Base-by-base conservation (phyloP, 2,113 vertebrate species). In the Gymnorhina tibicen region DNA sequence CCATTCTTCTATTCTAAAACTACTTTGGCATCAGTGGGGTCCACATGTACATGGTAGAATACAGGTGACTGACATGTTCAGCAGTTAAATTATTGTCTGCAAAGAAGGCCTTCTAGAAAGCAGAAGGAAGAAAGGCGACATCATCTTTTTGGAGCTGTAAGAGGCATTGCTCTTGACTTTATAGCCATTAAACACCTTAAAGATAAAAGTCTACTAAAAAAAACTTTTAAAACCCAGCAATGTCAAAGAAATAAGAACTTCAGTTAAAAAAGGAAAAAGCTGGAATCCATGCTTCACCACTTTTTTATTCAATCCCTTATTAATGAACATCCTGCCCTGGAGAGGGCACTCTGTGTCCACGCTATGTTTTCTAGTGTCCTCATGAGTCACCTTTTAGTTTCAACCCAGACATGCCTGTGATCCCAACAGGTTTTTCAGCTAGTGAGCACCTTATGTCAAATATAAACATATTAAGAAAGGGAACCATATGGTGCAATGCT, bases 271-370 rank as follows among this genome's bases (percentile, higher is more conserved):
- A 47, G 6, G 23, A n/a, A 56, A n/a, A 59, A 46, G 7, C 28
- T 77, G 56, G 7, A 55, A 68, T 78, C 21, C 5, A n/a, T 33
- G 46, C 13, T 69, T 80, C 7, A 46, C 8, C 10, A 44, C 2
- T 63, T 62, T 81, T 87, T 85, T 12, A 17, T 89, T 72, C 47
- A 63, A 22, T 33, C 18, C 68, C 41, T 85, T 74, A 93, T 39
- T 83, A 91, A 86, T 80, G 63, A 97, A 67, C 83, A 94, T 69
- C 79, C 72, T 96, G 88, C 63, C 95, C 96, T 96, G 94, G 95
- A 97, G 96, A 97, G 92, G 96, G 95, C 95, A 94, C 88, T 97
- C 88, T 94, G 75, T 80, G 83, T 91, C 92, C 92, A 93, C 30
- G 55, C 46, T 83, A 87, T 50, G 23, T 80, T 47, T 75, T 82